Percentiles rank a stretch among this genome's conserved stretches.
Conservation (phyloP, 2,888 invertebrate genomes). For the Sesia bembeciformis region DNA sequence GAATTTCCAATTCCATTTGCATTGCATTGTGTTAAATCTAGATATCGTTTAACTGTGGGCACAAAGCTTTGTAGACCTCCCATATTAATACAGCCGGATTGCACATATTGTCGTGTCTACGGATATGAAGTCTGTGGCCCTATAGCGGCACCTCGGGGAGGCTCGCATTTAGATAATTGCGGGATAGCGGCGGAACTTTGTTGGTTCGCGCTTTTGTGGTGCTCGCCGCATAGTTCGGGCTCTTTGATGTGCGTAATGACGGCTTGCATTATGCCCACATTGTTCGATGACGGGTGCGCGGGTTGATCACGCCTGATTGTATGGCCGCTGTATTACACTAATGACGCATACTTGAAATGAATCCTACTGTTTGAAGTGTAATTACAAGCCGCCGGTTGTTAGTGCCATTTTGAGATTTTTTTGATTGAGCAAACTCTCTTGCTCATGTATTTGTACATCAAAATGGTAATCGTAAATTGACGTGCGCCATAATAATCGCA, state of each 20-base stretch:
- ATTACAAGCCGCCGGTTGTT: too few species aligned
- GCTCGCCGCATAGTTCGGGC: conserved; percentile 6
- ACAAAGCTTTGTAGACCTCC: too few species aligned
- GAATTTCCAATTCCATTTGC: too few species aligned
- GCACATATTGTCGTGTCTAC: conserved; percentile 4
- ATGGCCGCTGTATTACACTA: background rate
- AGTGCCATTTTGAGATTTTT: too few species aligned
- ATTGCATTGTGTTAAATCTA: too few species aligned
- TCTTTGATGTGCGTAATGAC: conserved; percentile 52
- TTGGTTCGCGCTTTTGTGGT: conserved; percentile 44
- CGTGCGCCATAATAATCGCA: too few species aligned
- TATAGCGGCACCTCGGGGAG: conserved; percentile 30
- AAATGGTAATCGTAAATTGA: too few species aligned
- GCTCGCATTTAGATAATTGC: conserved; percentile 66
- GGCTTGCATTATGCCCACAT: conserved; percentile 33
- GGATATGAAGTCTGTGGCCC: conserved; percentile 15
- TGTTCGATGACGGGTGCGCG: conserved; percentile 29
- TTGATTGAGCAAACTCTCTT: too few species aligned
- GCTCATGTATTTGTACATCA: too few species aligned
- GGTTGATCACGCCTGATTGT: background rate
- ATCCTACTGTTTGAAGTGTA: too few species aligned
- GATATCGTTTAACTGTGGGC: too few species aligned
- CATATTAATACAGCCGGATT: too few species aligned
- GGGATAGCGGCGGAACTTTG: conserved; percentile 50
- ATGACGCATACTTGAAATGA: background rate